Evolutionary conservation across 1,140 invertebrate genomes (phyloP), one percentile per base, ranked within the genome.

Genomic region (Xylocopa sonorina): DNA sequence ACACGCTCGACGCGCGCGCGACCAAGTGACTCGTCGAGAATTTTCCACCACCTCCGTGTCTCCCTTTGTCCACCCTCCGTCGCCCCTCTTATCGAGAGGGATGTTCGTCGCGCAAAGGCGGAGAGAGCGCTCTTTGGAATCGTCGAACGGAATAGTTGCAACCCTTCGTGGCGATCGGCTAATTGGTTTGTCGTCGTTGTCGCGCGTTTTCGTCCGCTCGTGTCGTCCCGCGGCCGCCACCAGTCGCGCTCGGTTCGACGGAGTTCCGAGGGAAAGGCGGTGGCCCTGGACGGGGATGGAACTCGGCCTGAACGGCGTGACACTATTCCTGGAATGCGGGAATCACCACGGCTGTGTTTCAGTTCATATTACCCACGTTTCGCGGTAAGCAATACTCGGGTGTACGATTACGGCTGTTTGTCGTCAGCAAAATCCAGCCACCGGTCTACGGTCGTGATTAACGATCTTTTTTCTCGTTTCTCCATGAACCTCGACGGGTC

Each of bases 151-250:
- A 79, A 86, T 84, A 83, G 84, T 86, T 83, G 41, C 62, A 84
- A 82, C 60, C 76, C 79, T 75, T 72, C 0, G 1, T 4, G 69
- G 81, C 83, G 21, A 24, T 67, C 81, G 80, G 83, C 85, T 91
- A 91, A 91, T 91, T 89, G 86, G 76, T 89, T 89, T 84, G 89
- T 90, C 80, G 80, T 78, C 57, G 51, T 32, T 64, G 67, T 75
- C 53, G 82, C 62, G 57, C n/a, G 46, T 79, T 82, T 78, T 68
- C 32, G 41, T 9, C 24, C 27, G 46, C 14, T 34, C 50, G 16
- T 9, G 38, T 38, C 38, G 9, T 3, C 9, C 9, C 38, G 38
- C n/a, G n/a, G n/a, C n/a, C n/a, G 38, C 38, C 38, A 9, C 38
- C 38, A 67, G 27, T 66, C 46, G 21, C 46, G 41, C n/a, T 48